phyloP scores from a whole-genome alignment of 2,888 invertebrate genomes.

The Luperina nickerlii region DNA sequence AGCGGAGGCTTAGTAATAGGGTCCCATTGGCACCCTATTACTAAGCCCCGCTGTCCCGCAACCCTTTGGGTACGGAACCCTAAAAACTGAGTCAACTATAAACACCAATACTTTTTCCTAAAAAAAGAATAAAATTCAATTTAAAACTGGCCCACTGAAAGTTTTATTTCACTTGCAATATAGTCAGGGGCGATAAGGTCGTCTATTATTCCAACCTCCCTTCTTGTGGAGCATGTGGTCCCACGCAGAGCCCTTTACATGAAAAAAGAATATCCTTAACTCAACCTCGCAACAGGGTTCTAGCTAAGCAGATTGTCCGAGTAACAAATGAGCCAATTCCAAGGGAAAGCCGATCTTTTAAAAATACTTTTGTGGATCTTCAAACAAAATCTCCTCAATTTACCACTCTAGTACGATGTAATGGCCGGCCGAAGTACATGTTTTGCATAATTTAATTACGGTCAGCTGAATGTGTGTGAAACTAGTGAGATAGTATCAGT shows the following conservation, averaged over 20 bases:
- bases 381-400: constrained; percentile 65
- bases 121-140: constrained; percentile 1
- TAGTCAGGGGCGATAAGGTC: constrained; percentile 49
- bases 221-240: constrained; percentile 45
- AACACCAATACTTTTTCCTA: neutral
- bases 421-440: constrained; percentile 59
- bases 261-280: constrained; percentile 64
- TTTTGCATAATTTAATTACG: constrained; percentile 67
- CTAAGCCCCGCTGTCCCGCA: neutral
- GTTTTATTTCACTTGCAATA: constrained; percentile 40
- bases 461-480: constrained; percentile 42
- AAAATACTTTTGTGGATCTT: constrained; percentile 64
- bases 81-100: neutral
- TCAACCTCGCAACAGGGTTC: constrained; percentile 54
- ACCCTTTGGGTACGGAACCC: neutral
- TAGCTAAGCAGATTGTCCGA: constrained; percentile 69
- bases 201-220: constrained; percentile 48
- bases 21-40: neutral
- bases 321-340: constrained; percentile 77
- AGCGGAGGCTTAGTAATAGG: neutral
- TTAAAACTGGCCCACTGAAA: constrained; percentile 16
- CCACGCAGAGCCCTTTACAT: constrained; percentile 60
- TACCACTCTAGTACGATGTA: constrained; percentile 60
- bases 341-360: constrained; percentile 68
- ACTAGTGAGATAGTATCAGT: constrained; percentile 43